Base-by-base conservation (phyloP, 2,113 vertebrate species). In the Pontoporia blainvillei region DNA sequence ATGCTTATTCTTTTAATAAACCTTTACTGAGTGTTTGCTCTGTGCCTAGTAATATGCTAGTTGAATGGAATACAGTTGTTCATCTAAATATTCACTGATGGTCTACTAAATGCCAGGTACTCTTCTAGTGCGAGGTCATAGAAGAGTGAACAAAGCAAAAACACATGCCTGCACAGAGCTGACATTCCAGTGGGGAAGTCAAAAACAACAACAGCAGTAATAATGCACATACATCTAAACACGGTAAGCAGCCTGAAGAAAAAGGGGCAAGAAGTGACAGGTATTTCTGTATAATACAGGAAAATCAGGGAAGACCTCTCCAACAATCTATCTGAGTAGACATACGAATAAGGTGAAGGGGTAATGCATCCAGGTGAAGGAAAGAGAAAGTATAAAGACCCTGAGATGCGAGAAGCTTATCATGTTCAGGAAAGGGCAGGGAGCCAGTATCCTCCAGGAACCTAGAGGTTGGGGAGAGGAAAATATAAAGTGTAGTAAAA, bases 91-190 rank as follows among this genome's bases (percentile, higher is more conserved):
- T 44, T 78, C n/a, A 67, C 0, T 46, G 94, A 96, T 61, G 36
- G 62, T 13, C 92, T 85, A 96, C 84, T 91, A 95, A 79, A 87
- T 95, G 49, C 20, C 13, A 66, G 79, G 46, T 4, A 49, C 21
- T 72, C 72, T 86, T 66, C 29, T 5, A 73, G 59, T 2, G 21
- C 31, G 0, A 69, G 66, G n/a, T 44, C 72, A 36, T 4, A 6
- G 57, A 36, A 64, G 13, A 46, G 6, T 2, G 39, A 73, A 78
- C 59, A 75, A 73, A 18, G 4, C 4, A 59, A 61, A 93, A 31
- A 71, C 61, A 41, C 25, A 1, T 11, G 49, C 11, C 64, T 61
- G 1, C 1, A 9, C 6, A 36, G 34, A 36, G 31, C 18, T 46
- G 44, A 23, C 23, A 36, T 20, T 73, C 41, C 17, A 9, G 69